Evolutionary conservation across 2,113 vertebrate genomes (phyloP).

Genomic region (Nycticryphes semicollaris): DNA sequence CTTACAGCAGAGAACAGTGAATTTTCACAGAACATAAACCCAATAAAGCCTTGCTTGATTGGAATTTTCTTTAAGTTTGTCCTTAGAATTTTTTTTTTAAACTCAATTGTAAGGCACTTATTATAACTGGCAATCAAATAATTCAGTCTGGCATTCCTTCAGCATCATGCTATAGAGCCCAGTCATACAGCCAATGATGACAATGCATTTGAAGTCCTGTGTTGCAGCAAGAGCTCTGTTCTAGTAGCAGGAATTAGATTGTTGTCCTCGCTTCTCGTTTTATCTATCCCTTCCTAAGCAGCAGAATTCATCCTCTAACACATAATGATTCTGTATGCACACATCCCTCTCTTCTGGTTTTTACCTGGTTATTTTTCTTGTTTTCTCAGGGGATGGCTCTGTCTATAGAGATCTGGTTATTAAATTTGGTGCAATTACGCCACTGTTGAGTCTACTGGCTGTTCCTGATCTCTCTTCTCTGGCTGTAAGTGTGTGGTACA

Average conservation of each 20-base stretch:
- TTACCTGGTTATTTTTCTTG: not conserved
- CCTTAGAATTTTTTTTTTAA: not conserved
- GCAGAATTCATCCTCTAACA: not conserved
- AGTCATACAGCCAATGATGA: not conserved
- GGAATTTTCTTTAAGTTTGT: not conserved
- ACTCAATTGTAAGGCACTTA: not conserved
- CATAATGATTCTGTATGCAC: not conserved
- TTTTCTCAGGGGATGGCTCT: conserved; percentile 85
- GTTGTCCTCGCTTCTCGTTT: not conserved
- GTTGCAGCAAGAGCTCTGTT: not conserved
- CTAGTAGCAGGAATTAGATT: not conserved
- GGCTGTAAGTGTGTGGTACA: conserved; percentile 78
- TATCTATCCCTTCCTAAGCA: not conserved
- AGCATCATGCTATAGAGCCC: not conserved
- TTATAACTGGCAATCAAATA: not conserved
- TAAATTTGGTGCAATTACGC: conserved; percentile 85
- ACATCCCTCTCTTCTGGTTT: not conserved
- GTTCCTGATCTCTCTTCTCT: conserved; percentile 83
- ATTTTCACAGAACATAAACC: not conserved
- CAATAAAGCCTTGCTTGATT: not conserved
- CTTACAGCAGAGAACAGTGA: not conserved
- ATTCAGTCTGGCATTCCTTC: not conserved
- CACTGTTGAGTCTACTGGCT: conserved; percentile 81
- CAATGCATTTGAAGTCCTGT: not conserved
- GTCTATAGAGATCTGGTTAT: conserved; percentile 89